Evolutionary conservation across 2,888 invertebrate genomes (phyloP), one percentile per base, ranked within the genome.

Genomic region (Dryadula phaetusa): DNA sequence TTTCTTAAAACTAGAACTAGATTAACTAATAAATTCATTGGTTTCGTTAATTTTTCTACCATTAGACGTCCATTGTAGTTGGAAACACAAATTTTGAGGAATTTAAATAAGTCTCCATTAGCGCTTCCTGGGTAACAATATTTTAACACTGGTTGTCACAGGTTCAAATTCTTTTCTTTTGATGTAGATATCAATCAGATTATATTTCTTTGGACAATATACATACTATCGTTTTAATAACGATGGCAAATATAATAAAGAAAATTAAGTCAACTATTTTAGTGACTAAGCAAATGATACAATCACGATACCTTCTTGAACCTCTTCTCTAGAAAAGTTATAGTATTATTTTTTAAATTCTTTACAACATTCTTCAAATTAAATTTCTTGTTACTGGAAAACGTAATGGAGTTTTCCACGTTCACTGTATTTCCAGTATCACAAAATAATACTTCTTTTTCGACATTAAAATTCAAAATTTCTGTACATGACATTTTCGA

Each of bases 1-100:
- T 12, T 46, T 20, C 49, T 52, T 52, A 52, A 52, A 52, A 52
- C 49, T 25, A 52, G n/a, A 10, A 25, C 4, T n/a, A n/a, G n/a
- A n/a, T n/a, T n/a, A n/a, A n/a, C n/a, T n/a, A n/a, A n/a, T n/a
- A 28, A 28, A 52, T 52, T 54, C 18, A 20, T 54, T 54, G 54
- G 34, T 54, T 54, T 10, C 34, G 10, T 4, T 18, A n/a, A n/a
- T n/a, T 12, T 10, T 18, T 14, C 34, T 53, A 6, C 10, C 8
- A 52, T 28, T 25, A 52, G 28, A 52, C 49, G 28, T 16, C 25
- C 49, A 25, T 53, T 34, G 34, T 5, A 6, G 34, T 34, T 18
- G 28, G 49, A 52, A 52, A 52, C n/a, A 4, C 6, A 40, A 20
- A 8, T 16, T 22, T 40, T 18, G 22, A 25, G 16, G 28, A 25